Percentiles rank a stretch among this genome's conserved stretches.
These are phyloP conservation scores for Brevimyrus niger DNA, from an alignment of 2,113 vertebrate genomes.

Conservation along the genomic window DNA sequence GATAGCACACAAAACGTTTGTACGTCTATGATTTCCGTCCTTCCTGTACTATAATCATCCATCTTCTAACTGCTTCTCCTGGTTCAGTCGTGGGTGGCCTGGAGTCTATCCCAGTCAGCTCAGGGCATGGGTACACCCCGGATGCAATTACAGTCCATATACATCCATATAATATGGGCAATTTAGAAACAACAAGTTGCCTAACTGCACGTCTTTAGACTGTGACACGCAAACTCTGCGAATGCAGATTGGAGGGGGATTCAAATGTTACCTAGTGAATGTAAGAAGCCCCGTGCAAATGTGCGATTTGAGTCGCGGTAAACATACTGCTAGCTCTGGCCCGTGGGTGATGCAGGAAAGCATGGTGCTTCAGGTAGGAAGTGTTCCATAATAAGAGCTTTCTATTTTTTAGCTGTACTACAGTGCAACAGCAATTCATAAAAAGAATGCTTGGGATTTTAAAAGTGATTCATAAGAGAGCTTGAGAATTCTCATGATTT, in stretches of 20 bases:
- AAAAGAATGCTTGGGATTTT: neutral
- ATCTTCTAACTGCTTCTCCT: neutral
- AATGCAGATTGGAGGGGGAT: neutral
- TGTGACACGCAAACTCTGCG: neutral
- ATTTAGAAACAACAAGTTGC: neutral
- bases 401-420: neutral
- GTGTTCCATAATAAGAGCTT: neutral
- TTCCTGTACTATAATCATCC: neutral
- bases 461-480: neutral
- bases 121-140: neutral
- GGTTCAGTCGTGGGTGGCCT: neutral
- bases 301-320: neutral
- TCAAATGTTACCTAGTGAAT: neutral
- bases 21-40: neutral
- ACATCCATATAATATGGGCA: neutral
- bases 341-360: neutral
- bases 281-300: neutral
- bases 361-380: neutral
- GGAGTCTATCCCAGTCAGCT: neutral
- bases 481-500: neutral
- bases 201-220: neutral
- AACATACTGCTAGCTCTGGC: neutral
- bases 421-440: neutral
- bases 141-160: neutral
- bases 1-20: neutral